These are phyloP conservation scores for Trididemnum nubilum DNA, from an alignment of 23 tunicate species.

Conservation along the genomic window DNA sequence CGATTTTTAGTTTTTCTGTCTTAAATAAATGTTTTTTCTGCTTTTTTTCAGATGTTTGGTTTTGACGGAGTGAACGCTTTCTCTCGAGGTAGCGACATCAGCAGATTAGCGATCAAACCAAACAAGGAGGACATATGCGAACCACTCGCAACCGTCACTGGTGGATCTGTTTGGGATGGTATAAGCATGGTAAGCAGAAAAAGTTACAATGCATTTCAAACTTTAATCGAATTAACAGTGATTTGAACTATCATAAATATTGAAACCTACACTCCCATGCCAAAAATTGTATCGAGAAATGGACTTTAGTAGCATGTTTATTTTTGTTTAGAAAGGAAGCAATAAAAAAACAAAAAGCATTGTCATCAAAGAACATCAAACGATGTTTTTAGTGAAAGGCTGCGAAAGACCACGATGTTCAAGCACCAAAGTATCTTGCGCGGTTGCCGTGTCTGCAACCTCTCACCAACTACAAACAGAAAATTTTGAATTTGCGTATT, in stretches of 20 bases:
- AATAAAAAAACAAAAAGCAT: too few species aligned
- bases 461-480: too few species aligned
- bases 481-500: too few species aligned
- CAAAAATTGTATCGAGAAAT: not conserved
- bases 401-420: too few species aligned
- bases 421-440: too few species aligned
- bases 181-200: conserved; percentile 27
- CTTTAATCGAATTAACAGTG: too few species aligned
- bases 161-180: conserved; percentile 88
- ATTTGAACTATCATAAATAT: not conserved
- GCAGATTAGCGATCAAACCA: conserved; percentile 50
- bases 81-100: conserved; percentile 18
- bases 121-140: conserved; percentile 67
- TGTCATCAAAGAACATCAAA: too few species aligned
- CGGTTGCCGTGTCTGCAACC: too few species aligned
- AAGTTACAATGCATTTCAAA: not conserved
- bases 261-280: not conserved
- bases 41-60: conserved; percentile 60
- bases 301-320: too few species aligned
- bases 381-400: too few species aligned
- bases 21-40: not conserved
- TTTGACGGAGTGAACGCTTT: conserved; percentile 46
- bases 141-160: conserved; percentile 63
- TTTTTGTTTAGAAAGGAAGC: too few species aligned
- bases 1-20: too few species aligned